A percentile compares a stretch with the other conserved stretches of the same genome.
These are phyloP conservation scores for Polyodon spathula DNA, from an alignment of 2,113 vertebrate species.

Conservation along the genomic window DNA sequence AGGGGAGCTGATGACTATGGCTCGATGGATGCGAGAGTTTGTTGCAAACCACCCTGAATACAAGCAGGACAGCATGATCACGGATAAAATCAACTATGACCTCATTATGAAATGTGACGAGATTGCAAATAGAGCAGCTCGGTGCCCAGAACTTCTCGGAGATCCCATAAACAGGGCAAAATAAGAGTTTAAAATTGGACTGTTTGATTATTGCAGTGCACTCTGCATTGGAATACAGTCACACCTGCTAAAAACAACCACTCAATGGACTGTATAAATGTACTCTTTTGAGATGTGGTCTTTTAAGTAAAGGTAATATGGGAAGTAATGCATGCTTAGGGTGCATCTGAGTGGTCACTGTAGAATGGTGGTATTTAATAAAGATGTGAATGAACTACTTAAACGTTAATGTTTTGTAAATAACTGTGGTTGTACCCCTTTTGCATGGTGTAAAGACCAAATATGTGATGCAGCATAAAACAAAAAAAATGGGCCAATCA, in stretches of 20 bases:
- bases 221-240: too few species aligned
- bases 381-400: too few species aligned
- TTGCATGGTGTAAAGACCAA: conserved; percentile 55
- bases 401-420: too few species aligned
- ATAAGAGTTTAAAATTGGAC: conserved; percentile 28
- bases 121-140: conserved; percentile 72
- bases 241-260: too few species aligned
- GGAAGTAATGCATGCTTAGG: conserved; percentile 8
- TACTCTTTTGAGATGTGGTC: too few species aligned
- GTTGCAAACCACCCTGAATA: conserved; percentile 78
- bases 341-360: background rate
- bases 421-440: conserved; percentile 4
- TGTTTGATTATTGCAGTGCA: too few species aligned
- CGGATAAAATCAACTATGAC: conserved; percentile 90
- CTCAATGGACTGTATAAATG: too few species aligned
- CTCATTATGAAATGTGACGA: conserved; percentile 76
- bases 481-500: conserved; percentile 40
- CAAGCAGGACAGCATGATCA: conserved; percentile 88
- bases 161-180: conserved; percentile 69
- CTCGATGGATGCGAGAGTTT: conserved; percentile 94
- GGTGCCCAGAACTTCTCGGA: conserved; percentile 83
- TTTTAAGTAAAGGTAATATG: too few species aligned
- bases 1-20: conserved; percentile 95
- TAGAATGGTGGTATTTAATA: too few species aligned
- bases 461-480: conserved; percentile 36